phyloP scores from a whole-genome alignment of 2,888 invertebrate species.

The Acleris holmiana region DNA sequence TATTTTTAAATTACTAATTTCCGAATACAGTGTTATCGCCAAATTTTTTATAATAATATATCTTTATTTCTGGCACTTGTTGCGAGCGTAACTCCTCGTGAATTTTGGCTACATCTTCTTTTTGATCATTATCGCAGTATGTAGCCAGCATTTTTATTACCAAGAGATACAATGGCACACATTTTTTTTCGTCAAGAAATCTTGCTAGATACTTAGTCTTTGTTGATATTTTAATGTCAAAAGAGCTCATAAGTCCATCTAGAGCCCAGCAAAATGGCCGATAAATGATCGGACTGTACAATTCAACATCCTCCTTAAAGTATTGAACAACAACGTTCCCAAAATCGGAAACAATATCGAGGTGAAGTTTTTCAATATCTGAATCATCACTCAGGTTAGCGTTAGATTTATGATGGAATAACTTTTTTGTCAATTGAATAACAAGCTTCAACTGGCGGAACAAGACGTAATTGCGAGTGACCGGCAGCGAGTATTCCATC shows the following conservation, averaged over 20 bases:
- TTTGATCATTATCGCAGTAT: constrained; percentile 13
- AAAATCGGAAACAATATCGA: constrained; percentile 10
- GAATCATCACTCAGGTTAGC: background rate
- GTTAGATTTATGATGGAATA: constrained; percentile 5
- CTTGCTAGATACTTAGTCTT: constrained; percentile 9
- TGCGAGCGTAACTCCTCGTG: constrained; percentile 14
- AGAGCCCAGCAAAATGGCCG: constrained; percentile 4
- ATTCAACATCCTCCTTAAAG: constrained; percentile 18
- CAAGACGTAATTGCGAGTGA: constrained; percentile 9
- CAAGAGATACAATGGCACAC: constrained; percentile 19
- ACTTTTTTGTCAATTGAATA: constrained; percentile 10
- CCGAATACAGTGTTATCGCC: background rate
- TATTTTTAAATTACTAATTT: too few species aligned
- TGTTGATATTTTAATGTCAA: background rate
- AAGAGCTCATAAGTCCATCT: background rate
- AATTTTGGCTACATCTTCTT: constrained; percentile 2
- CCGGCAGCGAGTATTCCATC: constrained; percentile 19
- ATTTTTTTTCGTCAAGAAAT: constrained; percentile 14
- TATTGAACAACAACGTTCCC: constrained; percentile 10
- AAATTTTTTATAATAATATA: constrained; percentile 23
- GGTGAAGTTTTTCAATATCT: constrained; percentile 3
- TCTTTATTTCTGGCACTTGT: constrained; percentile 14
- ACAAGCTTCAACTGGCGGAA: constrained; percentile 19
- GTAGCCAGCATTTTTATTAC: constrained; percentile 7
- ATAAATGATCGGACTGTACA: constrained; percentile 16